Percentiles rank a stretch among this genome's conserved stretches.
These are phyloP conservation scores for Phylloscopus trochiloides DNA, from an alignment of 2,113 vertebrate genomes.

Conservation along the genomic window DNA sequence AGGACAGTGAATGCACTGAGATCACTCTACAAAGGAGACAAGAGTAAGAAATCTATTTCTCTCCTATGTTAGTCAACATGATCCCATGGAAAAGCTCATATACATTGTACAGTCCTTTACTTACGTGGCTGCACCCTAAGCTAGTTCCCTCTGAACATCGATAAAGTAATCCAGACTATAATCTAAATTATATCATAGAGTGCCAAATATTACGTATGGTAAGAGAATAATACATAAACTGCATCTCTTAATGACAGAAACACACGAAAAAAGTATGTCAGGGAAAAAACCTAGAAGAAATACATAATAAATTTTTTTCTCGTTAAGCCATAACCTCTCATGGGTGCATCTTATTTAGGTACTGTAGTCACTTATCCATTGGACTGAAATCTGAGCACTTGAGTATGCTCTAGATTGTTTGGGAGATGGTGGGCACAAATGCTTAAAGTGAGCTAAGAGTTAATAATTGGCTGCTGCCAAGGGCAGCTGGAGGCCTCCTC, in stretches of 20 bases:
- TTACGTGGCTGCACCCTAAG: not conserved
- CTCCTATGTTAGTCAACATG: not conserved
- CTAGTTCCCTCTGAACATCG: not conserved
- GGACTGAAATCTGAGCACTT: not conserved
- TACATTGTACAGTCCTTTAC: not conserved
- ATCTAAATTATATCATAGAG: not conserved
- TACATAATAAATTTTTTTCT: not conserved
- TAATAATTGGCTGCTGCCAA: not conserved
- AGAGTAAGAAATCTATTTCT: not conserved
- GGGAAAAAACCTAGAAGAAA: not conserved
- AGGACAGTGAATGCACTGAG: not conserved
- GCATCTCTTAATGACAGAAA: not conserved
- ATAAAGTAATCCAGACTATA: not conserved
- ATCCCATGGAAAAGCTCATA: not conserved
- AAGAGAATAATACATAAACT: not conserved
- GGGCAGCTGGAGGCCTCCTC: not conserved
- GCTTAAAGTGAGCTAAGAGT: not conserved
- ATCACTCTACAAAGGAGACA: not conserved
- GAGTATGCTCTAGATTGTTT: not conserved
- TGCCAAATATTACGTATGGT: not conserved
- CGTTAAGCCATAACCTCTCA: not conserved
- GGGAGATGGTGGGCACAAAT: not conserved
- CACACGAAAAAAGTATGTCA: not conserved
- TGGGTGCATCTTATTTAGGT: not conserved
- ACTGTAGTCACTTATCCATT: not conserved